Base-by-base conservation (phyloP, 1,140 invertebrate genomes). In the Vanessa atalanta region DNA sequence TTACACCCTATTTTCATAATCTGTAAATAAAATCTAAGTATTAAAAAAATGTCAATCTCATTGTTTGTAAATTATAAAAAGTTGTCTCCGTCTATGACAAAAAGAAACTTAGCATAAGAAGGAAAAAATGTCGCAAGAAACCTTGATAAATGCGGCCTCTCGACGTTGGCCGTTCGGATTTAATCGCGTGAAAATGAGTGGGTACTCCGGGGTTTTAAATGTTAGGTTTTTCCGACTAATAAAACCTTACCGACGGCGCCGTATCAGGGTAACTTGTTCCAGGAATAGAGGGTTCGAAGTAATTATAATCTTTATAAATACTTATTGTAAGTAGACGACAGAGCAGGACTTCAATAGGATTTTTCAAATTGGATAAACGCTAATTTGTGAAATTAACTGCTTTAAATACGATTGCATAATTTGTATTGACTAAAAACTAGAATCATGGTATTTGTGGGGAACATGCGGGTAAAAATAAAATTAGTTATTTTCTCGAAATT, bases 51-150 rank as follows among this genome's bases (percentile, higher is more conserved):
- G 26, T 31, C 26, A 57, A 57, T 26, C 16, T 23, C n/a, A 53
- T 53, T 16, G 16, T 11, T 23, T 23, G 23, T 16, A 7, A 16
- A 57, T 57, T 23, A 57, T 23, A 23, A 23, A 57, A n/a, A 53
- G 15, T 57, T 57, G 55, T 26, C 57, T 61, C 43, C 6, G 6
- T 37, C 31, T 61, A 61, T 61, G 66, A 67, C 65, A 69, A 64
- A 65, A 73, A 37, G 65, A 73, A 69, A 73, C 50, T 74, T 48
- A 48, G 60, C 16, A 69, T 23, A 65, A 74, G 48, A 66, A 43
- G 65, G 37, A 55, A 74, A 74, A 69, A 74, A 74, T 69, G 72
- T 74, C 72, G 72, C 60, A 69, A 74, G 60, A 74, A 74, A 74
- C 72, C 72, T 69, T 74, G 66, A 69, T 55, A 20, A 64, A 11